Conservation (phyloP, 2,888 invertebrate species). For the Ennomos quercinarius region DNA sequence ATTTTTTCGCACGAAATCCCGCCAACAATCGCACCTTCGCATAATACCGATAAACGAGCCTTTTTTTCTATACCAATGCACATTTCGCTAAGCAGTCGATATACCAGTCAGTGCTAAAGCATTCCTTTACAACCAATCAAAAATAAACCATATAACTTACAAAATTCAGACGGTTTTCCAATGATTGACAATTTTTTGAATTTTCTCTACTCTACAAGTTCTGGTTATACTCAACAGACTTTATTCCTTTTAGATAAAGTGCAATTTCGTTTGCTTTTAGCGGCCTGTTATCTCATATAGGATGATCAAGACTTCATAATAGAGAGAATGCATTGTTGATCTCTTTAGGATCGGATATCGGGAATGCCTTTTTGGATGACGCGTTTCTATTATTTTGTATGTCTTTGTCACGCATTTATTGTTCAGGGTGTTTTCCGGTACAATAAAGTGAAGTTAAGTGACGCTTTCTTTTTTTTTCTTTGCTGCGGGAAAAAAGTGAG, state of each 20-base stretch:
- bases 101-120: conserved; percentile 12
- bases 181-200: neutral
- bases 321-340: conserved; percentile 42
- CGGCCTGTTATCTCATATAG: conserved; percentile 21
- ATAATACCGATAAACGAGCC: conserved; percentile 26
- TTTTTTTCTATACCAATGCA: conserved; percentile 76
- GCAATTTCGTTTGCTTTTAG: neutral
- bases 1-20: conserved; percentile 31
- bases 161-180: neutral
- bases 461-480: too few relatives aligned
- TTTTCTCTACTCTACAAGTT: neutral
- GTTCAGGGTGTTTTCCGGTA: conserved; percentile 19
- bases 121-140: neutral
- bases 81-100: conserved; percentile 75
- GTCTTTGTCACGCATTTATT: conserved; percentile 39
- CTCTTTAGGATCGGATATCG: conserved; percentile 51
- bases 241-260: neutral
- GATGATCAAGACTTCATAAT: conserved; percentile 40
- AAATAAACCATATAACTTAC: neutral
- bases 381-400: conserved; percentile 43
- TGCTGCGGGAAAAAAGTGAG: too few relatives aligned
- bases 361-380: conserved; percentile 68
- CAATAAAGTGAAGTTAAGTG: conserved; percentile 21
- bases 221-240: neutral
- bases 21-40: conserved; percentile 33